Evolutionary conservation across 2,797 vertebrate genomes (phyloP).

Genomic region (Eupleurogrammus muticus): DNA sequence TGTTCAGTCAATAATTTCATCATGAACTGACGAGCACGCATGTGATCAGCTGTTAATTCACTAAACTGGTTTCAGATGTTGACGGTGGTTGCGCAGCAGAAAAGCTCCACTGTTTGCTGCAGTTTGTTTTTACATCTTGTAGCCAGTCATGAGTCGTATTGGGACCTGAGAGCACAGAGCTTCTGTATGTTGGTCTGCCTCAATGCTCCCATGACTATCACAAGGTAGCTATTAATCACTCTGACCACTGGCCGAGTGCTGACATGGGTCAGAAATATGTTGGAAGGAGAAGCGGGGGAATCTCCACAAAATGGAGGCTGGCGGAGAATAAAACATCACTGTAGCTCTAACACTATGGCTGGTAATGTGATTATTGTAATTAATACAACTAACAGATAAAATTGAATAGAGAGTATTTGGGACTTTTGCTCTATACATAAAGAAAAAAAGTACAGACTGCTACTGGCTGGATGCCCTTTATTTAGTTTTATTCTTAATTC

Average conservation of each 20-base stretch:
- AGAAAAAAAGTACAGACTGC: too few species aligned
- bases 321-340: not conserved
- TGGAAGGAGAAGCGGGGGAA: conserved; percentile 8
- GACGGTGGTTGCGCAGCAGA: conserved; percentile 18
- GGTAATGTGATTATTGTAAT: too few species aligned
- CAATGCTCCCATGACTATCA: conserved; percentile 68
- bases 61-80: not conserved
- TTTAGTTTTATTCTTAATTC: too few species aligned
- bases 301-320: conserved; percentile 12
- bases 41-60: not conserved
- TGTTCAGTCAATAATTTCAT: not conserved
- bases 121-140: conserved; percentile 30
- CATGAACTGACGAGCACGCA: not conserved
- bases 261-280: conserved; percentile 14
- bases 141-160: conserved; percentile 33
- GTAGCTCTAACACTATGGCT: too few species aligned
- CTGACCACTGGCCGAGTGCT: conserved; percentile 32
- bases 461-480: too few species aligned
- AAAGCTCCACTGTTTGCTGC: conserved; percentile 19
- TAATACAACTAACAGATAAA: too few species aligned
- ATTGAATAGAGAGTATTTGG: too few species aligned
- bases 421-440: too few species aligned
- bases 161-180: conserved; percentile 16
- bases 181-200: conserved; percentile 38
- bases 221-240: conserved; percentile 70